Base-by-base conservation (phyloP, 2,113 vertebrate species). In the Clarias magur region DNA sequence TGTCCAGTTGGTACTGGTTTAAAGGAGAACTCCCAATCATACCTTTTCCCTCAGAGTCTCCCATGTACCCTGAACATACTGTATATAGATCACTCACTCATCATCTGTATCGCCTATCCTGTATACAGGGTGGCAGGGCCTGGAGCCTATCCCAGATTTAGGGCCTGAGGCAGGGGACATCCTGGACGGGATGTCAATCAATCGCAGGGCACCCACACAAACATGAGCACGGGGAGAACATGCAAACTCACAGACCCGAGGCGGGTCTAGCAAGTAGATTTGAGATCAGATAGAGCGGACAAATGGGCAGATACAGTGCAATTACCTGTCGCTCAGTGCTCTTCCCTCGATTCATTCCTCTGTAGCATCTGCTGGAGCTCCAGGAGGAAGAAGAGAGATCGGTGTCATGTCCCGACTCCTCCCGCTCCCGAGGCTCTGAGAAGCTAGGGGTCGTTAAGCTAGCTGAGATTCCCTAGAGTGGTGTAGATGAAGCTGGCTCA, bases 391-490 rank as follows among this genome's bases (percentile, higher is more conserved):
- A 82, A 57, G 56, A 86, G 54, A 56, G 60, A 79, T 80, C 10
- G 0, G 27, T 84, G 80, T 80, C 84, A 65, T 83, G 86, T 81
- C 89, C 34, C n/a, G 78, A 88, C 83, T 88, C 54, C 89, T 89
- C 80, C 86, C 83, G 83, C 9, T 81, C 86, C 87, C 42, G 62
- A 68, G 82, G 86, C 86, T 72, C 63, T 65, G 7, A 80, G 57
- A 42, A 56, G 13, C 68, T 82, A 25, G 30, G 56, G 79, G 65
- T 80, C 53, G 68, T 53, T 65, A 86, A 87, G 11, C n/a, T 80
- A 42, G 59, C 56, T 4, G 34, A 78, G 23, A 80, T 54, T 19
- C 54, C 38, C 57, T 42, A 8, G 53, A 34, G 76, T 25, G 48
- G 75, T 9, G 19, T 16, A 54, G 54, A 59, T 38, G 27, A 27